These are phyloP conservation scores for Xanthorhoe spadicearia DNA, from an alignment of 2,888 invertebrate species.

Conservation along the genomic window DNA sequence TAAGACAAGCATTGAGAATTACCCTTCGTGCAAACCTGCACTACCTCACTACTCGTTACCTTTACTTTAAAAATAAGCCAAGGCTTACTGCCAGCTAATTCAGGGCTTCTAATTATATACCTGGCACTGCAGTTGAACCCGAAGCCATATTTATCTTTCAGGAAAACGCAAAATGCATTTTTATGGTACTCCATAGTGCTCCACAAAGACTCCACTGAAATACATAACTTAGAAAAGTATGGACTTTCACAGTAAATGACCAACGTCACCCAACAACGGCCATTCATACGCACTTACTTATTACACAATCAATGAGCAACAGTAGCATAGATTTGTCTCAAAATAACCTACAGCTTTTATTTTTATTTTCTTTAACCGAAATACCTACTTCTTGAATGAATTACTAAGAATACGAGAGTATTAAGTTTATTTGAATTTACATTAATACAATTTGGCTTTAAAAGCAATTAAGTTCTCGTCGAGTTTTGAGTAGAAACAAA, in stretches of 20 bases:
- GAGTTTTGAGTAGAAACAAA: slow-evolving; percentile 8
- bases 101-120: slow-evolving; percentile 21
- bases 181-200: background rate
- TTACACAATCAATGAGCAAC: too few species aligned
- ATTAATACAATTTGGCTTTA: background rate
- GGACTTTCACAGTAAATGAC: too few species aligned
- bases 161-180: slow-evolving; percentile 12
- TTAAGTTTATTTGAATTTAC: background rate
- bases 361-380: too few species aligned
- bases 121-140: slow-evolving; percentile 10
- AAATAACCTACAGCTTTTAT: too few species aligned
- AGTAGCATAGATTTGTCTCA: too few species aligned
- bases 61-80: slow-evolving; percentile 15
- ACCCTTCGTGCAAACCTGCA: background rate
- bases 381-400: too few species aligned
- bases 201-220: background rate
- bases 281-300: too few species aligned
- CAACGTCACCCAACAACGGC: too few species aligned
- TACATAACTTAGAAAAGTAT: too few species aligned
- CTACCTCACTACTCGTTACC: background rate
- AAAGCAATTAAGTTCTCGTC: slow-evolving; percentile 13
- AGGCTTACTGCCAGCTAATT: slow-evolving; percentile 9
- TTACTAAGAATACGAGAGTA: too few species aligned
- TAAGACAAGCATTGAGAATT: background rate
- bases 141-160: slow-evolving; percentile 15